Conservation (phyloP, 2,797 vertebrate genomes). For the Distichodus sexfasciatus region DNA sequence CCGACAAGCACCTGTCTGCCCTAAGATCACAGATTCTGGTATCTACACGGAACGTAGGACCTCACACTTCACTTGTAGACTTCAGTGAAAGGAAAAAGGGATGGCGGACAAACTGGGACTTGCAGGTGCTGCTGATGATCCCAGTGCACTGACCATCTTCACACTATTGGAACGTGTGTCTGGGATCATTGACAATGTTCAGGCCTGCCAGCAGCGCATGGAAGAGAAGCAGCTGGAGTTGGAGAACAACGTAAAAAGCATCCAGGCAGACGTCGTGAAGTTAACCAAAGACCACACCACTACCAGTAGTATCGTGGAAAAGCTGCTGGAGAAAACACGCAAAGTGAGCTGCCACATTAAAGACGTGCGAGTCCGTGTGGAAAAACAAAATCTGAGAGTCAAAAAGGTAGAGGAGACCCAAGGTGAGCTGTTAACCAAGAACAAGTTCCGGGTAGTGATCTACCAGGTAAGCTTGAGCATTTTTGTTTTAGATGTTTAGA, state of each 20-base stretch:
- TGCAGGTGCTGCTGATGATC: conserved; percentile 69
- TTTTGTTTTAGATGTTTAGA: conserved; percentile 47
- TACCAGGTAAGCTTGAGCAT: conserved; percentile 80
- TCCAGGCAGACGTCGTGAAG: conserved; percentile 89
- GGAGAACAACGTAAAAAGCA: conserved; percentile 86
- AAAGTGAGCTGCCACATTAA: conserved; percentile 93
- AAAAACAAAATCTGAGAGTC: conserved; percentile 86
- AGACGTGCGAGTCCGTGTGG: conserved; percentile 89
- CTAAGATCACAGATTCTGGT: conserved; percentile 17
- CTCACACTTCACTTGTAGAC: conserved; percentile 2
- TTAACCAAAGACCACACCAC: conserved; percentile 84
- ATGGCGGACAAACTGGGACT: conserved; percentile 71
- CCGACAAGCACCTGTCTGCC: not conserved
- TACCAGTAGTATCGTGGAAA: conserved; percentile 80
- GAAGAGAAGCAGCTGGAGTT: conserved; percentile 90
- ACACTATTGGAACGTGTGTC: conserved; percentile 91
- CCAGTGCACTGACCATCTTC: conserved; percentile 84
- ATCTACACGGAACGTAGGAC: conserved; percentile 10
- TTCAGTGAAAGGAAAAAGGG: conserved; percentile 7
- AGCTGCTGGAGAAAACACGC: conserved; percentile 90
- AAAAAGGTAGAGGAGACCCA: conserved; percentile 92
- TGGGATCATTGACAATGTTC: conserved; percentile 89
- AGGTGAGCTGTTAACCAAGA: conserved; percentile 91
- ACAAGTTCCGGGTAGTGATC: conserved; percentile 97
- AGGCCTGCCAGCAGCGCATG: conserved; percentile 91